These are phyloP conservation scores for Xanthorhoe spadicearia DNA, from an alignment of 2,888 invertebrate genomes.

Conservation along the genomic window DNA sequence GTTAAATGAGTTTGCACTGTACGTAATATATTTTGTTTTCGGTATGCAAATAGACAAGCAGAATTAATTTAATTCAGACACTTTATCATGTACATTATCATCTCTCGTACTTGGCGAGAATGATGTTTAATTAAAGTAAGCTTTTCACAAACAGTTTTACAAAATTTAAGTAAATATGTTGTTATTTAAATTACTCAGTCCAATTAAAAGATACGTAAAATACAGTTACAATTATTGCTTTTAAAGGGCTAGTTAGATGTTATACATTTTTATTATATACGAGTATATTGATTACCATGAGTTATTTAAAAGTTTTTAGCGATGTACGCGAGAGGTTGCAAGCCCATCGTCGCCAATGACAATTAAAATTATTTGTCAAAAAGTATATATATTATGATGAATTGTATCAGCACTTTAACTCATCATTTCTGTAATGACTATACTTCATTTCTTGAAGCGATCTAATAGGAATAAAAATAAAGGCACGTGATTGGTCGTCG, in stretches of 20 bases:
- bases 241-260: too few species aligned
- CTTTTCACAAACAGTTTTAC: background rate
- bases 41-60: background rate
- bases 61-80: constrained; percentile 11
- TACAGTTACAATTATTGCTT: too few species aligned
- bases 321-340: too few species aligned
- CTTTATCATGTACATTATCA: constrained; percentile 1
- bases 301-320: too few species aligned
- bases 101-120: background rate
- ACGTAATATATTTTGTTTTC: background rate
- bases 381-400: too few species aligned
- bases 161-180: background rate
- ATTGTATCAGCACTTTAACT: background rate
- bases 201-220: background rate
- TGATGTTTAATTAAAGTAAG: background rate
- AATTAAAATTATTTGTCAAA: too few species aligned
- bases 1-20: background rate
- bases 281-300: too few species aligned
- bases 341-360: too few species aligned
- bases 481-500: too few species aligned
- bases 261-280: too few species aligned
- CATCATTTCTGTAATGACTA: background rate
- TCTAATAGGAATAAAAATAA: too few species aligned
- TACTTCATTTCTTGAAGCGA: too few species aligned
- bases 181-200: background rate